Evolutionary conservation across 1,140 invertebrate genomes (phyloP).

Genomic region (Colletes gigas): DNA sequence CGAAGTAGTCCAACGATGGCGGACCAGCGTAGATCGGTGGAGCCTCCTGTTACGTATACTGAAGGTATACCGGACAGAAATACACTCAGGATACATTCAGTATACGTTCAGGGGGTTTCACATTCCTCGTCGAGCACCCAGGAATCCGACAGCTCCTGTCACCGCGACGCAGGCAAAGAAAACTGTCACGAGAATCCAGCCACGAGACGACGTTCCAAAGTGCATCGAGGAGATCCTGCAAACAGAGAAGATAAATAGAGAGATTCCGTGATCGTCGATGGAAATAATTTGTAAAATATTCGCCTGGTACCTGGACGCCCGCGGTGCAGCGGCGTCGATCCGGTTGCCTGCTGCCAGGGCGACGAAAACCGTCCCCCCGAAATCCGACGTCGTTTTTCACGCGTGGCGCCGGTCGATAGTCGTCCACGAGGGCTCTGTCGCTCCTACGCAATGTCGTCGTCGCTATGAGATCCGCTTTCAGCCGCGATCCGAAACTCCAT

Average conservation of each 20-base stretch:
- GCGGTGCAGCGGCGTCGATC: conserved; percentile 66
- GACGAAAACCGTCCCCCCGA: conserved; percentile 22
- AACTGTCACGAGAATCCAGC: too few species aligned
- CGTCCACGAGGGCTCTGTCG: neutral
- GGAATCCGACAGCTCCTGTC: too few species aligned
- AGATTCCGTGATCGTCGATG: too few species aligned
- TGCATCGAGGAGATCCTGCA: neutral
- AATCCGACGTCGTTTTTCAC: conserved; percentile 45
- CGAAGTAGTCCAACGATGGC: conserved; percentile 22
- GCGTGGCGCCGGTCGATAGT: conserved; percentile 54
- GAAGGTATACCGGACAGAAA: conserved; percentile 99
- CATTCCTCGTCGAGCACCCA: conserved; percentile 78
- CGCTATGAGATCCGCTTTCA: neutral
- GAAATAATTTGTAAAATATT: too few species aligned
- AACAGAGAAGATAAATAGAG: neutral
- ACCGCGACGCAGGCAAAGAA: too few species aligned
- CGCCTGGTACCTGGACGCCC: conserved; percentile 39
- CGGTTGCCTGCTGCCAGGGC: conserved; percentile 75
- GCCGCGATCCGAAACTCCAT: too few species aligned
- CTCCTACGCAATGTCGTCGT: conserved; percentile 5
- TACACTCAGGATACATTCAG: conserved; percentile 99
- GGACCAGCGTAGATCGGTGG: conserved; percentile 85
- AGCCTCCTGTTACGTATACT: conserved; percentile 99
- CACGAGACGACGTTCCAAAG: too few species aligned
- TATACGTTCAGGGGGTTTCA: conserved; percentile 98